Conservation (phyloP, 2,113 vertebrate species). For the Reinhardtius hippoglossoides region DNA sequence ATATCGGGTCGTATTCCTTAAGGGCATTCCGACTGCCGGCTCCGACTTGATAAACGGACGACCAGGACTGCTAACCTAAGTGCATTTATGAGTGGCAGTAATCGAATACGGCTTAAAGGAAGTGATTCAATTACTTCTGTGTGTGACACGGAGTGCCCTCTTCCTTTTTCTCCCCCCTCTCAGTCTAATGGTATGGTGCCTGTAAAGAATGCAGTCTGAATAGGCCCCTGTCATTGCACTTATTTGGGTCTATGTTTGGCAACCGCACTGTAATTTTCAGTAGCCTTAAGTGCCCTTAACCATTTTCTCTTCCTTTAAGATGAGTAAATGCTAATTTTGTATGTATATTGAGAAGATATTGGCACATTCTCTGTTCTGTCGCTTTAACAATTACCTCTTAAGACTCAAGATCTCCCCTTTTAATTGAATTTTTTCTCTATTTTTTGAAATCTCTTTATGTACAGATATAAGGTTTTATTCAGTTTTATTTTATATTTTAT, state of each 20-base stretch:
- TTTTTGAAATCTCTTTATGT: no score
- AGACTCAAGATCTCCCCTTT: not conserved
- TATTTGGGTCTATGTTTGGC: conserved; percentile 28
- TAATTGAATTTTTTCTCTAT: not conserved
- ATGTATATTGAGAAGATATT: conserved; percentile 31
- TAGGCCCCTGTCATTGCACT: conserved; percentile 27
- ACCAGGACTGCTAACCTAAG: conserved; percentile 53
- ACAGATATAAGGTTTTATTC: no score
- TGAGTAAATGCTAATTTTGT: conserved; percentile 22
- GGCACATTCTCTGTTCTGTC: not conserved
- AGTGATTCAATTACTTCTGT: conserved; percentile 72
- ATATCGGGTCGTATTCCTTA: conserved; percentile 48
- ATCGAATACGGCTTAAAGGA: conserved; percentile 66
- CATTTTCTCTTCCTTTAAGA: conserved; percentile 4
- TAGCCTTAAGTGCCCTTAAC: conserved; percentile 45
- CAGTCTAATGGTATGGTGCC: conserved; percentile 57
- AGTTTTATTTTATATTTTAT: no score
- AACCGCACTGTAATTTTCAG: conserved; percentile 42
- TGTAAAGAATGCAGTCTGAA: conserved; percentile 51
- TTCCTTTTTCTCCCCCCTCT: conserved; percentile 2
- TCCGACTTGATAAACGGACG: conserved; percentile 52
- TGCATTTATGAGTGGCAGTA: conserved; percentile 71
- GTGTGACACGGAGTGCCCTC: conserved; percentile 57
- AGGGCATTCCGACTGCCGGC: conserved; percentile 35
- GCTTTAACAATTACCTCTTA: not conserved